Conservation (phyloP, 1,140 invertebrate species). For the Achroia grisella region DNA sequence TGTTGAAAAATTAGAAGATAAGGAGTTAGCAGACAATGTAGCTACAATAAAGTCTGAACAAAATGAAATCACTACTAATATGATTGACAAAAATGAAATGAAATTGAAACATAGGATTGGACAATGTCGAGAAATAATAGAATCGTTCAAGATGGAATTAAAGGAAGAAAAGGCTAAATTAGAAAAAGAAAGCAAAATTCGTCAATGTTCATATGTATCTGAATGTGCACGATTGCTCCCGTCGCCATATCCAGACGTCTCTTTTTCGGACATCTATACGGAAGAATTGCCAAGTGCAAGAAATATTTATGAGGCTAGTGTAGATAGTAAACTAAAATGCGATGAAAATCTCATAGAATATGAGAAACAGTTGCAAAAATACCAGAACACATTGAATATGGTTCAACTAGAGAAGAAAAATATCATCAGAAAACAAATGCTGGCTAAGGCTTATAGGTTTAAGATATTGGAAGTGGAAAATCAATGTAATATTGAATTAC, state of each 20-base stretch:
- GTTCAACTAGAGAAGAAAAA: constrained; percentile 63
- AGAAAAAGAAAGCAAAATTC: constrained; percentile 26
- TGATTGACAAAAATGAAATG: constrained; percentile 36
- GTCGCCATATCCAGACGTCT: too few species aligned
- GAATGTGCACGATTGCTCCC: neutral
- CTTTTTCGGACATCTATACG: too few species aligned
- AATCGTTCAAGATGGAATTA: constrained; percentile 47
- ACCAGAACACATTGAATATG: constrained; percentile 59
- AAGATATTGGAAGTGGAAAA: constrained; percentile 73
- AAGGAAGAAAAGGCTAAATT: constrained; percentile 50
- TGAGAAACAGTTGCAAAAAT: constrained; percentile 59
- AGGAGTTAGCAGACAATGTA: neutral
- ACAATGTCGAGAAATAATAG: constrained; percentile 48
- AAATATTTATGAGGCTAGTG: constrained; percentile 27
- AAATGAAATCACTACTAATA: constrained; percentile 11
- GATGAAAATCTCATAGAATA: constrained; percentile 63
- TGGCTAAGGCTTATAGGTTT: constrained; percentile 64
- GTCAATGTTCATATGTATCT: neutral
- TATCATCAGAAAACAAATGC: constrained; percentile 65
- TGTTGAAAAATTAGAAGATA: constrained; percentile 1
- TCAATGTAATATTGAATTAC: constrained; percentile 73
- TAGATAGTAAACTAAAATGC: constrained; percentile 44
- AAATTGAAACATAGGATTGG: constrained; percentile 48
- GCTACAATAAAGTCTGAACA: constrained; percentile 1
- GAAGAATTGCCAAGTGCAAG: neutral